Evolutionary conservation across 2,113 vertebrate genomes (phyloP).

Genomic region (Butorides virescens): DNA sequence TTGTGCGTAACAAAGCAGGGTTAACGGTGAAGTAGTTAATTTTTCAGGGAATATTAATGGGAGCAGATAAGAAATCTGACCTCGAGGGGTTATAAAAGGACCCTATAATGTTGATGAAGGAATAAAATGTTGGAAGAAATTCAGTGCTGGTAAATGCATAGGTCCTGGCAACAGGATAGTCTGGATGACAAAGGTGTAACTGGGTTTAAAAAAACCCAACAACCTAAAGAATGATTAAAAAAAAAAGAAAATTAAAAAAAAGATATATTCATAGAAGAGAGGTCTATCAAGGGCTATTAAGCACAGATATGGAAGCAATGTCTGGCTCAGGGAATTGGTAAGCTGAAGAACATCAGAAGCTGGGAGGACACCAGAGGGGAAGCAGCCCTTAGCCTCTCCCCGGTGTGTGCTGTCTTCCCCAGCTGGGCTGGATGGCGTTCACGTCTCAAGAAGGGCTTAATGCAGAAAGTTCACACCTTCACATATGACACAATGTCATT

Average conservation of each 20-base stretch:
- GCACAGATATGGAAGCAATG: not conserved
- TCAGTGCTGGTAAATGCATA: not conserved
- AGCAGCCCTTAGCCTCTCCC: not conserved
- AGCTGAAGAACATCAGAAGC: not conserved
- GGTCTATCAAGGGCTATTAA: not conserved
- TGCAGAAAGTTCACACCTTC: not conserved
- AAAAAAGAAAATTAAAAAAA: not conserved
- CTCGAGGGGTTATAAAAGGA: not conserved
- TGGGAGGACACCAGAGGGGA: not conserved
- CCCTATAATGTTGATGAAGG: not conserved
- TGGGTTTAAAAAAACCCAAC: not conserved
- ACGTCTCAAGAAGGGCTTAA: not conserved
- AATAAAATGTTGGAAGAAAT: not conserved
- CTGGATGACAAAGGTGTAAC: not conserved
- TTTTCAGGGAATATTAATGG: not conserved
- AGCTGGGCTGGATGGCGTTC: not conserved
- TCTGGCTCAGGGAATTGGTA: not conserved
- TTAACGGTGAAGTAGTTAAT: not conserved
- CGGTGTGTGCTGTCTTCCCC: not conserved
- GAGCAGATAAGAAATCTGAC: not conserved
- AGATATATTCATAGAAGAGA: not conserved
- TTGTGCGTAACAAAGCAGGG: not conserved
- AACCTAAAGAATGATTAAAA: not conserved
- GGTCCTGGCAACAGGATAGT: not conserved
- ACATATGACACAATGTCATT: not conserved